Percentiles rank a stretch among this genome's conserved stretches.
Conservation (phyloP, 2,888 invertebrate species). For the Hydraecia micacea region DNA sequence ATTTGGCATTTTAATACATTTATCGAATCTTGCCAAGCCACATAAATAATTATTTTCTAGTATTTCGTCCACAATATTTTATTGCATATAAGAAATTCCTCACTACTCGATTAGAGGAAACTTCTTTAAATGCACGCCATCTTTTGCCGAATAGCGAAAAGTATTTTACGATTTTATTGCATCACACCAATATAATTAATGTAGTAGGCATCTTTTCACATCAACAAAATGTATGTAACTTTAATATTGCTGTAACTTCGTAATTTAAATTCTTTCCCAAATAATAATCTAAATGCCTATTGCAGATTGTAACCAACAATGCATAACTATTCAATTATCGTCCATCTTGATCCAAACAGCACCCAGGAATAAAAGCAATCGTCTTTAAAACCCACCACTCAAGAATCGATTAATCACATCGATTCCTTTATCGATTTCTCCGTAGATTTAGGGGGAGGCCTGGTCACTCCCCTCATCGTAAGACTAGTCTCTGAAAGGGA, state of each 20-base stretch:
- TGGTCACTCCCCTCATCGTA: slow-evolving; percentile 41
- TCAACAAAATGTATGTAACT: not conserved
- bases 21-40: slow-evolving; percentile 52
- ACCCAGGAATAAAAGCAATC: slow-evolving; percentile 25
- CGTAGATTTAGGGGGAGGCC: slow-evolving; percentile 38
- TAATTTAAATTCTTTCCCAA: not conserved
- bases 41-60: slow-evolving; percentile 26
- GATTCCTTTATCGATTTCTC: not conserved
- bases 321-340: not conserved
- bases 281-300: not conserved
- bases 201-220: slow-evolving; percentile 13
- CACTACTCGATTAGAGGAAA: slow-evolving; percentile 5
- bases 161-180: slow-evolving; percentile 19
- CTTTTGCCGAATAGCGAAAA: slow-evolving; percentile 10
- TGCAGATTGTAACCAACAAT: not conserved
- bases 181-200: slow-evolving; percentile 13
- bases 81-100: slow-evolving; percentile 4
- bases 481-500: slow-evolving; percentile 87
- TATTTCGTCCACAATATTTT: slow-evolving; percentile 22
- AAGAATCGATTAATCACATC: slow-evolving; percentile 12
- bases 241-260: slow-evolving; percentile 18
- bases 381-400: slow-evolving; percentile 12
- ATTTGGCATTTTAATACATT: slow-evolving; percentile 63
- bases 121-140: slow-evolving; percentile 17
- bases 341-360: slow-evolving; percentile 8